Conservation (phyloP, 2,888 invertebrate species). For the Sinopyrophorus schimmeli region DNA sequence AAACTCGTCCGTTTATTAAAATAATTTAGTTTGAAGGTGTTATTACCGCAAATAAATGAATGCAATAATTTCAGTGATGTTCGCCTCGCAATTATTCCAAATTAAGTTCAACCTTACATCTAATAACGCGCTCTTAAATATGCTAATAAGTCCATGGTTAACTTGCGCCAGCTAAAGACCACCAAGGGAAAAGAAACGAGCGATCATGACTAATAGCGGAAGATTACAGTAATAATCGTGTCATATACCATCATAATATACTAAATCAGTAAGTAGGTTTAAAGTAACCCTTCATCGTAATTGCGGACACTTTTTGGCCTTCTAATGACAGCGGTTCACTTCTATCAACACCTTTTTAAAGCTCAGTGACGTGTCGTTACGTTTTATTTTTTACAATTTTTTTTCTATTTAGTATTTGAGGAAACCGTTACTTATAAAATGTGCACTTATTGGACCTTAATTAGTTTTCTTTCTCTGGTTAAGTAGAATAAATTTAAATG, state of each 20-base stretch:
- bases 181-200: constrained; percentile 48
- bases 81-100: constrained; percentile 24
- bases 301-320: constrained; percentile 47
- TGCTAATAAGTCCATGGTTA: constrained; percentile 21
- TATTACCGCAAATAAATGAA: constrained; percentile 18
- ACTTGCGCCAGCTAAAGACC: constrained; percentile 37
- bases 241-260: constrained; percentile 43
- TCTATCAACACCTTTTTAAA: constrained; percentile 48
- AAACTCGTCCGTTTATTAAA: neutral
- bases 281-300: constrained; percentile 48
- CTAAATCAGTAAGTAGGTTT: constrained; percentile 38
- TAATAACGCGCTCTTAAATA: constrained; percentile 20
- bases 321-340: constrained; percentile 46
- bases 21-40: neutral
- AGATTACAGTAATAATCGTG: constrained; percentile 52
- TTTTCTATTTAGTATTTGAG: too few relatives aligned
- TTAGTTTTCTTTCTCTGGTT: too few relatives aligned
- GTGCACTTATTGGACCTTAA: too few relatives aligned
- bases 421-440: too few relatives aligned
- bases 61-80: constrained; percentile 11
- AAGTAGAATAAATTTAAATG: too few relatives aligned
- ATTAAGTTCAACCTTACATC: constrained; percentile 22
- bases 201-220: constrained; percentile 50
- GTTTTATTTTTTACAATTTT: constrained; percentile 1
- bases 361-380: constrained; percentile 37